Percentiles rank a stretch among this genome's conserved stretches.
Conservation (phyloP, 2,113 vertebrate genomes). For the Cavia aperea region DNA sequence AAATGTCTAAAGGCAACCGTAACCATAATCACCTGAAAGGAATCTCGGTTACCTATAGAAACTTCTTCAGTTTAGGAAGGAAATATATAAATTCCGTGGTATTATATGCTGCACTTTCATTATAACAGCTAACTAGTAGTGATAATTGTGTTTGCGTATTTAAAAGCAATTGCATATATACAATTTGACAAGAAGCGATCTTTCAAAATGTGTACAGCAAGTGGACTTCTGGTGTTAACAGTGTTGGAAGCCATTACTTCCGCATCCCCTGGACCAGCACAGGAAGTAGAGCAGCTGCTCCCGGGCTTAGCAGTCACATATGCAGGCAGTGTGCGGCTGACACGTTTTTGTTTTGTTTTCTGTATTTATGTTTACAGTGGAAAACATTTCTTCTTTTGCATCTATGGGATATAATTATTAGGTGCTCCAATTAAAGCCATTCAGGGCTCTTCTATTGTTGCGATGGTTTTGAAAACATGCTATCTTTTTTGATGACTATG, state of each 20-base stretch:
- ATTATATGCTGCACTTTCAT: not conserved
- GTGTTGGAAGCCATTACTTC: not conserved
- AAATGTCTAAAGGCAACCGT: not conserved
- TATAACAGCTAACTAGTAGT: not conserved
- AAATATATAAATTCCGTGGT: not conserved
- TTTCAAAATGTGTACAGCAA: not conserved
- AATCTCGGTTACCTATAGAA: not conserved
- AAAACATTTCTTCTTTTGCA: conserved; percentile 68
- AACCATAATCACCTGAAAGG: not conserved
- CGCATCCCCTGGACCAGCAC: conserved; percentile 49
- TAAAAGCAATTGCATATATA: not conserved
- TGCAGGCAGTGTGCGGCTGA: conserved; percentile 39
- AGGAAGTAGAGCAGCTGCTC: conserved; percentile 31
- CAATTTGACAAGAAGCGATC: not conserved
- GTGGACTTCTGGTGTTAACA: not conserved
- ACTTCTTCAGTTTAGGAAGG: not conserved
- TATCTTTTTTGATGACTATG: conserved; percentile 62
- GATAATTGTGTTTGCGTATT: not conserved
- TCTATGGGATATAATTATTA: conserved; percentile 74
- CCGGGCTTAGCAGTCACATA: conserved; percentile 29
- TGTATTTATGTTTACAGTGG: conserved; percentile 68
- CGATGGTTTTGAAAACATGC: conserved; percentile 64
- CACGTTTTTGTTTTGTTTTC: conserved; percentile 66
- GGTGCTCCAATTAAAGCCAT: conserved; percentile 70
- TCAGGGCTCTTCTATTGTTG: conserved; percentile 60